These are phyloP conservation scores for Sycobia sp. DNA, from an alignment of 1,140 invertebrate genomes.

Conservation along the genomic window DNA sequence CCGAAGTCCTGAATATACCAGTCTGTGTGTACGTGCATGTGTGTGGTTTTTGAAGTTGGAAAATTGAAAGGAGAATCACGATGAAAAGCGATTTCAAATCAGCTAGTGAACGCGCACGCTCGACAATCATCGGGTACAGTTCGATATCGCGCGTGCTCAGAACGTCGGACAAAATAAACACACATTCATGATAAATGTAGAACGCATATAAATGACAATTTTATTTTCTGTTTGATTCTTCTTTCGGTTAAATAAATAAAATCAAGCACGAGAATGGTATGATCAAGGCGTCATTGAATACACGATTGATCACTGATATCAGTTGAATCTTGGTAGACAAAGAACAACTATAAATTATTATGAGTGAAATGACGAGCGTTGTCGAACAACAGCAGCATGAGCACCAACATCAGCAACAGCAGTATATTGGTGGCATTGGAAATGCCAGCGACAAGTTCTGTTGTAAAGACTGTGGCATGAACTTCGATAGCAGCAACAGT, in stretches of 20 bases:
- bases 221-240: slow-evolving; percentile 45
- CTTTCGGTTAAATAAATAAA: background rate
- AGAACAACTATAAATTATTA: slow-evolving; percentile 37
- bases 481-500: slow-evolving; percentile 74
- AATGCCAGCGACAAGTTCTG: slow-evolving; percentile 61
- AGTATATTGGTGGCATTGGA: slow-evolving; percentile 49
- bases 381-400: slow-evolving; percentile 46
- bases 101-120: background rate
- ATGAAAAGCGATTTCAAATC: background rate
- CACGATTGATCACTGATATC: slow-evolving; percentile 3
- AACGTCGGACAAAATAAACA: background rate
- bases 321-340: slow-evolving; percentile 9
- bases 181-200: slow-evolving; percentile 54
- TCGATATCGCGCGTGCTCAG: background rate
- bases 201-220: slow-evolving; percentile 36
- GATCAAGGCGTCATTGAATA: slow-evolving; percentile 9
- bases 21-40: too few relatives aligned
- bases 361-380: slow-evolving; percentile 57
- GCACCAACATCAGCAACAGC: slow-evolving; percentile 36
- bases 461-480: slow-evolving; percentile 76
- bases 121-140: background rate
- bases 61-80: too few relatives aligned
- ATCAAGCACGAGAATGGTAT: too few relatives aligned
- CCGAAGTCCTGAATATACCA: too few relatives aligned
- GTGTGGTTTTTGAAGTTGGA: too few relatives aligned